phyloP scores from a whole-genome alignment of 2,113 vertebrate species.

The Nycticryphes semicollaris region DNA sequence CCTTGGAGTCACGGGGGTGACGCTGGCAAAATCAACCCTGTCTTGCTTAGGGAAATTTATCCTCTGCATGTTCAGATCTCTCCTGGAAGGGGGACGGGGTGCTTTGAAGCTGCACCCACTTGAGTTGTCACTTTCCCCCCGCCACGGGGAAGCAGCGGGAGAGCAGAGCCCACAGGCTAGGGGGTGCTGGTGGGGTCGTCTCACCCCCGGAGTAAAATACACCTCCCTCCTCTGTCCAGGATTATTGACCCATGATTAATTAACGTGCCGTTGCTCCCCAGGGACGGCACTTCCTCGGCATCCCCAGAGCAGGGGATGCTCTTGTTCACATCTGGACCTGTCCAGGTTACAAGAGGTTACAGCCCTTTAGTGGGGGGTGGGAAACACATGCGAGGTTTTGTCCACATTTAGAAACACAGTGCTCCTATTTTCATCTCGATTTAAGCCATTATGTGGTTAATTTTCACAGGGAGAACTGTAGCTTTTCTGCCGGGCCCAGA shows the following conservation, averaged over 20 bases:
- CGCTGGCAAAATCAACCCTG: neutral
- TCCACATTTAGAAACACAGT: neutral
- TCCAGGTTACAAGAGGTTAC: neutral
- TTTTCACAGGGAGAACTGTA: neutral
- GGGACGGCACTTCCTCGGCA: neutral
- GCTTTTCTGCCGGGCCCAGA: neutral
- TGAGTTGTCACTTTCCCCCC: neutral
- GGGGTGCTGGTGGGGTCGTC: neutral
- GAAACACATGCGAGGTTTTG: neutral
- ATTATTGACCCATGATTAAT: rapidly evolving
- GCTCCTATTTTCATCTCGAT: rapidly evolving
- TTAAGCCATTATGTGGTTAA: neutral
- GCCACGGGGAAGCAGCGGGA: neutral
- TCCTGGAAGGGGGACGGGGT: neutral
- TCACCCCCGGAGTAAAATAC: neutral
- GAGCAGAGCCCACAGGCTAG: too few species aligned
- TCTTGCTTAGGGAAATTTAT: neutral
- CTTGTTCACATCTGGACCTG: neutral
- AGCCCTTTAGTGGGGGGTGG: too few species aligned
- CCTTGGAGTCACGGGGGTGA: neutral
- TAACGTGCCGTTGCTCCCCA: neutral
- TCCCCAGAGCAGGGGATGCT: neutral
- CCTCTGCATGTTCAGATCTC: neutral
- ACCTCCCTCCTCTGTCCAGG: neutral
- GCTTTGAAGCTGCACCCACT: neutral